These are phyloP conservation scores for Tiliacea citrago DNA, from an alignment of 2,888 invertebrate genomes.

Conservation along the genomic window DNA sequence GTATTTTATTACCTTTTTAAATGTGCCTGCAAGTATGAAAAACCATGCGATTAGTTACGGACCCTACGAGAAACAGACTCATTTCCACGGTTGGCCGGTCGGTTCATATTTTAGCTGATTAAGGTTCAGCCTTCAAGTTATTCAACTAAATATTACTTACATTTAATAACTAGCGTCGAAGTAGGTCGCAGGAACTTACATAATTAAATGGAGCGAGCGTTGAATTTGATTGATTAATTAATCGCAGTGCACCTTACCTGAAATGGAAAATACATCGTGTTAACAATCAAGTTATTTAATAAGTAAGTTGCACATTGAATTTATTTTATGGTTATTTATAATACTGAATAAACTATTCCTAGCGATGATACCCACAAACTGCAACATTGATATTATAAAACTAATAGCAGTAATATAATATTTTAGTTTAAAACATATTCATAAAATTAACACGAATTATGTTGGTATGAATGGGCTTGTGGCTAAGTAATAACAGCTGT, in stretches of 20 bases:
- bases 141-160: conserved; percentile 2
- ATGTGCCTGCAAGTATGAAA: not conserved
- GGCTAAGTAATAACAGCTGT: no score
- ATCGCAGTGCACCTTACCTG: conserved; percentile 62
- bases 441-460: not conserved
- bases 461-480: no score
- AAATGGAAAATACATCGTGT: conserved; percentile 58
- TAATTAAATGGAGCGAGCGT: conserved; percentile 37
- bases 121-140: not conserved
- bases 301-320: conserved; percentile 5
- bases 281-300: conserved; percentile 52
- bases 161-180: conserved; percentile 1
- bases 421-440: not conserved
- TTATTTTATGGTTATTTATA: not conserved
- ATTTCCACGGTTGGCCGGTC: no score
- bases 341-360: conserved; percentile 3
- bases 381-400: no score
- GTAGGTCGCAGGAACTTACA: conserved; percentile 56
- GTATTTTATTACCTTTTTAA: not conserved
- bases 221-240: conserved; percentile 45
- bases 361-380: not conserved
- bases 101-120: no score
- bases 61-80: not conserved
- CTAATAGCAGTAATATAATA: no score
- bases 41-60: not conserved